Conservation (phyloP, 2,888 invertebrate species). For the Drosophila gaucha region DNA sequence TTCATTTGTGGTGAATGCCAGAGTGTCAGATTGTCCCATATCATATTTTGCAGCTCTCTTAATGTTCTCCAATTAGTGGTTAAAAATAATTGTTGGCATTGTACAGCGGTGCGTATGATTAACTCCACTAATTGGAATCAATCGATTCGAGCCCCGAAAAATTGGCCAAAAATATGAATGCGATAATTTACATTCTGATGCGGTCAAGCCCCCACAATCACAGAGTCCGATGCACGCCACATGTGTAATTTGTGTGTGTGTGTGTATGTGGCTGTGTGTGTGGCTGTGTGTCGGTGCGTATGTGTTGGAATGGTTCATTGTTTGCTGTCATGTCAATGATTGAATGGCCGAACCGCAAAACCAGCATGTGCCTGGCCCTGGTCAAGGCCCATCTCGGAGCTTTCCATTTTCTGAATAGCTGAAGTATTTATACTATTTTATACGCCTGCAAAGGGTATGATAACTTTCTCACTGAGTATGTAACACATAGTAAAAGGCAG, state of each 20-base stretch:
- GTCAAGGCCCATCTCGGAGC: neutral
- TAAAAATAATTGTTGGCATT: slow-evolving; percentile 13
- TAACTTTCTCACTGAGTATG: too few species aligned
- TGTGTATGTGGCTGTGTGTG: too few species aligned
- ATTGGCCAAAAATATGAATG: neutral
- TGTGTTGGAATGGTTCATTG: slow-evolving; percentile 40
- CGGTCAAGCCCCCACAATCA: slow-evolving; percentile 12
- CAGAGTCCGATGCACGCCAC: neutral
- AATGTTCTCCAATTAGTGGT: slow-evolving; percentile 1
- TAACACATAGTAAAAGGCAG: too few species aligned
- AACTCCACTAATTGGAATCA: slow-evolving; percentile 1
- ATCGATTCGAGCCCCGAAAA: neutral
- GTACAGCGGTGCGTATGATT: slow-evolving; percentile 5
- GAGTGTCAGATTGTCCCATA: neutral
- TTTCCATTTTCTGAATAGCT: neutral
- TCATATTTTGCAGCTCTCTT: slow-evolving; percentile 1
- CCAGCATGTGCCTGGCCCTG: neutral
- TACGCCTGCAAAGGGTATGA: too few species aligned
- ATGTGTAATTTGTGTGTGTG: slow-evolving; percentile 4
- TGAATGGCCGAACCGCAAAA: slow-evolving; percentile 50
- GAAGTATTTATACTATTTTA: too few species aligned
- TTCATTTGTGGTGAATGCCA: slow-evolving; percentile 44
- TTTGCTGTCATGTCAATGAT: slow-evolving; percentile 54
- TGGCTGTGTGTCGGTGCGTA: too few species aligned
- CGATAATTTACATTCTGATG: slow-evolving; percentile 18